A percentile compares a stretch with the other conserved stretches of the same genome.
phyloP scores from a whole-genome alignment of 1,140 invertebrate species.

The Calliopsis andreniformis region DNA sequence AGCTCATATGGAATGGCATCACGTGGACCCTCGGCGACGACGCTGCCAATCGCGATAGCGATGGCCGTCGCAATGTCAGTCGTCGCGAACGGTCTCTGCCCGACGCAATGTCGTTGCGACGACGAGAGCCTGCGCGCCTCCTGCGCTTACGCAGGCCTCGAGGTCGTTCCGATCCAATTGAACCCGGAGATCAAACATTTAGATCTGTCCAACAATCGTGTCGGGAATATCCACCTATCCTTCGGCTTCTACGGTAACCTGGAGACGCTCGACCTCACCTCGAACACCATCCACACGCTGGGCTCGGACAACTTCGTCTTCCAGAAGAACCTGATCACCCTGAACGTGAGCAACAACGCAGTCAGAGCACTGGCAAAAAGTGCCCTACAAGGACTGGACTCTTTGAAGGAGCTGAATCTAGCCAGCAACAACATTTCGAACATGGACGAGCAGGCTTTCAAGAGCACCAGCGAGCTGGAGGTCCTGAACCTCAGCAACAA shows the following conservation, averaged over 20 bases:
- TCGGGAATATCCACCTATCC: conserved; percentile 87
- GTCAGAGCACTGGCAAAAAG: conserved; percentile 87
- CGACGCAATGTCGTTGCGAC: conserved; percentile 90
- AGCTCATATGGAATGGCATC: conserved; percentile 81
- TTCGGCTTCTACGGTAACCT: conserved; percentile 91
- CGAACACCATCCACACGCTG: conserved; percentile 89
- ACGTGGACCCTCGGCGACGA: conserved; percentile 68
- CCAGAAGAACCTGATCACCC: conserved; percentile 85
- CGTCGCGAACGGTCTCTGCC: conserved; percentile 85
- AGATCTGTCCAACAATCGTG: conserved; percentile 88
- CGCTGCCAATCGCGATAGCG: conserved; percentile 74
- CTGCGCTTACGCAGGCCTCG: conserved; percentile 88
- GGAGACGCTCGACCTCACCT: conserved; percentile 89
- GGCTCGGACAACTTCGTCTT: conserved; percentile 90
- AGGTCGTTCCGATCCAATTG: conserved; percentile 92
- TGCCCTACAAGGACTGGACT: conserved; percentile 88
- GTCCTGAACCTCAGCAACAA: conserved; percentile 90
- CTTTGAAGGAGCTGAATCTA: conserved; percentile 86
- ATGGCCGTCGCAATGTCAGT: conserved; percentile 74
- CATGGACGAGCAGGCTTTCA: conserved; percentile 87
- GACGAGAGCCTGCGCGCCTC: conserved; percentile 87
- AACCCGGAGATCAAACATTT: conserved; percentile 91
- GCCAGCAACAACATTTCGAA: conserved; percentile 89
- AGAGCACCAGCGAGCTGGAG: conserved; percentile 86
- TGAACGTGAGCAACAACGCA: conserved; percentile 90